Evolutionary conservation across 1,140 invertebrate species (phyloP).

Genomic region (Parasteatoda tepidariorum): DNA sequence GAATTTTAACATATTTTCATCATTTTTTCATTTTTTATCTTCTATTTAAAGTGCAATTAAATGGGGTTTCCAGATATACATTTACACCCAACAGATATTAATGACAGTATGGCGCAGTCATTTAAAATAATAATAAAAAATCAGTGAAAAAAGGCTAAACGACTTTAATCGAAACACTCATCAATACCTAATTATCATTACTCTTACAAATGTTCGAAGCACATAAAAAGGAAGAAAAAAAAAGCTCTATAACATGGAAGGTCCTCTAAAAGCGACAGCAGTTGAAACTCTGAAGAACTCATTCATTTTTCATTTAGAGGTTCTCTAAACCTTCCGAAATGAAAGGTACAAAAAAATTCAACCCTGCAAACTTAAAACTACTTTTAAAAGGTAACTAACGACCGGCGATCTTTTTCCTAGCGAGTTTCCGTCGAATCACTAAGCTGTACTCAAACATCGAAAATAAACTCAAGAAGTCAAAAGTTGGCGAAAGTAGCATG

Average conservation of each 20-base stretch:
- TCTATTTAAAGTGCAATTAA: no score
- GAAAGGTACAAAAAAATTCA: neutral
- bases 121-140: no score
- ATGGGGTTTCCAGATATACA: no score
- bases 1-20: no score
- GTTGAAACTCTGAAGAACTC: neutral
- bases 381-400: conserved; percentile 41
- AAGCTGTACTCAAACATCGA: conserved; percentile 54
- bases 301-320: conserved; percentile 40
- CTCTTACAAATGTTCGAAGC: neutral
- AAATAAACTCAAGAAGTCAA: conserved; percentile 56
- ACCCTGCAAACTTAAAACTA: conserved; percentile 39
- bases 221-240: neutral
- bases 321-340: neutral
- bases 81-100: no score
- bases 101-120: no score
- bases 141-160: no score
- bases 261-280: neutral
- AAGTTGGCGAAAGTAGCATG: conserved; percentile 54
- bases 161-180: conserved; percentile 19
- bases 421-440: conserved; percentile 20
- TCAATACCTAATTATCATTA: conserved; percentile 23
- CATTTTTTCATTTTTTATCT: no score
- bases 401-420: conserved; percentile 41
- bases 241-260: neutral